A percentile compares a stretch with the other conserved stretches of the same genome.
Conservation (phyloP, 2,113 vertebrate genomes). For the Dicrurus megarhynchus region DNA sequence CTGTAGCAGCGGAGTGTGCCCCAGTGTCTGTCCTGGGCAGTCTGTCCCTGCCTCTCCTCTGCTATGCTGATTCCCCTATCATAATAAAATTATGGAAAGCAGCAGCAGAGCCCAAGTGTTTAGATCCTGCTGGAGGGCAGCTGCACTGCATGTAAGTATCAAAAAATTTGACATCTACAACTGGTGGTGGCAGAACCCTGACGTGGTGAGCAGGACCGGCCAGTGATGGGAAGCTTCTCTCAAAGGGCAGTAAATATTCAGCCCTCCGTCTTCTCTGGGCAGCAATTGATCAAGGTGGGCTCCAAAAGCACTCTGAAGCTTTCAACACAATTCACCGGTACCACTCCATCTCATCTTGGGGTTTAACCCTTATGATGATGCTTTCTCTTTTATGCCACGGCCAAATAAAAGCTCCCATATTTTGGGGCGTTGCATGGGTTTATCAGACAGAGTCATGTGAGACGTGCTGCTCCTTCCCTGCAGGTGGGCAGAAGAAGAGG, state of each 20-base stretch:
- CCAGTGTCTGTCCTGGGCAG: background rate
- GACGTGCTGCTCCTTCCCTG: background rate
- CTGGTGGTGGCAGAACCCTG: fast-evolving
- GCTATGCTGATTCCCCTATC: background rate
- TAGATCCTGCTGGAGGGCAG: background rate
- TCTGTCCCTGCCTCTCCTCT: background rate
- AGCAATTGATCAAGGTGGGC: background rate
- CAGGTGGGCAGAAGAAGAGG: background rate
- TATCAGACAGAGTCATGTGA: background rate
- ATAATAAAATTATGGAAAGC: background rate
- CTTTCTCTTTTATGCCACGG: background rate
- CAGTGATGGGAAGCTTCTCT: background rate
- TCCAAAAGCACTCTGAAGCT: background rate
- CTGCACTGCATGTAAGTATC: background rate
- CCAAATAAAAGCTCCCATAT: background rate
- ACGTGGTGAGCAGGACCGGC: background rate
- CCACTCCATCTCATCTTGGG: background rate
- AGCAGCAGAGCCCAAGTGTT: background rate
- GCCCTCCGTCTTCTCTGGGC: background rate
- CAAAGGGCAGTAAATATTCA: background rate
- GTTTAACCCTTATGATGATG: background rate
- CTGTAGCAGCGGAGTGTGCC: background rate
- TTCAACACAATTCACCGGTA: background rate
- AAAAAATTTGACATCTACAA: background rate
- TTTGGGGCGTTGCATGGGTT: background rate